Percentiles rank a stretch among this genome's conserved stretches.
Evolutionary conservation across 2,888 invertebrate genomes (phyloP).

Genomic region (Microctonus hyperodae): DNA sequence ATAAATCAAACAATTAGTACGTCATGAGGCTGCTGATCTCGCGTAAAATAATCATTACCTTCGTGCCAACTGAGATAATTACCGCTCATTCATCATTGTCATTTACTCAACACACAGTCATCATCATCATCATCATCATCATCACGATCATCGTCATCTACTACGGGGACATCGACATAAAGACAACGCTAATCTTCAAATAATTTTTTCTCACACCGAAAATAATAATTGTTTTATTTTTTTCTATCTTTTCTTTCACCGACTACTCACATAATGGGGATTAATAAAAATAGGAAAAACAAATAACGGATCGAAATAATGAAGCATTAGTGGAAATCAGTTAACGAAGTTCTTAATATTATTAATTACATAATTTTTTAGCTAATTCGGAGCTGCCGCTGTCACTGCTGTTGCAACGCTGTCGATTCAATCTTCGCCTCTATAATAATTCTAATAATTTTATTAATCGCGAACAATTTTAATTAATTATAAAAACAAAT

Average conservation of each 20-base stretch:
- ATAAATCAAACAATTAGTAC: constrained; percentile 2
- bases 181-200: constrained; percentile 20
- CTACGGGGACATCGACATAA: constrained; percentile 34
- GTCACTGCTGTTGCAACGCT: constrained; percentile 38
- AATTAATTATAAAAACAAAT: constrained; percentile 6
- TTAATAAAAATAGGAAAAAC: background rate
- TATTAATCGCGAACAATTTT: background rate
- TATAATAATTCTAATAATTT: constrained; percentile 33
- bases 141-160: constrained; percentile 34
- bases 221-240: constrained; percentile 5
- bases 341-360: constrained; percentile 32
- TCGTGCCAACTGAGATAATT: constrained; percentile 14
- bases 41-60: background rate
- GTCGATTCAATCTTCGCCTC: constrained; percentile 42
- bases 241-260: background rate
- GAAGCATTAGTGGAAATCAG: constrained; percentile 12
- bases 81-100: constrained; percentile 32
- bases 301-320: background rate
- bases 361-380: constrained; percentile 37
- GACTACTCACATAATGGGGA: constrained; percentile 8
- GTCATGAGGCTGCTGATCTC: constrained; percentile 4
- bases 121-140: background rate
- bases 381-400: constrained; percentile 37
- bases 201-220: constrained; percentile 20
- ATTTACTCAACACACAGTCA: constrained; percentile 27